Evolutionary conservation across 1,140 invertebrate genomes (phyloP).

Genomic region (Drosophila sulfurigaster): DNA sequence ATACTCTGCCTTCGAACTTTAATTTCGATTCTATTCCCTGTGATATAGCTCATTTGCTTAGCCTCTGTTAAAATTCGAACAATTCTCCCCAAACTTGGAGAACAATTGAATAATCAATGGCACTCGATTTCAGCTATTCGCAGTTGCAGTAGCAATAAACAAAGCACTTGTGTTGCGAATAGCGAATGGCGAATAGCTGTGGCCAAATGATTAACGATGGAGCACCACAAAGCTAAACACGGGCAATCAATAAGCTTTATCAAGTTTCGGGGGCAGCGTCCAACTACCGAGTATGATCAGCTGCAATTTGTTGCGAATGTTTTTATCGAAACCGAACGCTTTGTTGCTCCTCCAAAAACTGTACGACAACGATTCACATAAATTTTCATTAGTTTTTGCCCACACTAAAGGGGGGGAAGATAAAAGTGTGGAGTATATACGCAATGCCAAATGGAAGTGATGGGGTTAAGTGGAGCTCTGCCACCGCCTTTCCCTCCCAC

Average conservation of each 20-base stretch:
- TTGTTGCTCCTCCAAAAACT: neutral
- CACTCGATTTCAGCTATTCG: neutral
- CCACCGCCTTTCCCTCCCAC: neutral
- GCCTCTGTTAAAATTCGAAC: too few relatives aligned
- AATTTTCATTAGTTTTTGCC: slow-evolving; percentile 54
- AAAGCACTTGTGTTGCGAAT: neutral
- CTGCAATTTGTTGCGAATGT: slow-evolving; percentile 49
- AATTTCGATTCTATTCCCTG: too few relatives aligned
- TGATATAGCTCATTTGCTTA: too few relatives aligned
- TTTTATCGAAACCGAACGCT: slow-evolving; percentile 12
- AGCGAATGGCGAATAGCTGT: neutral
- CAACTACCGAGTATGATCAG: slow-evolving; percentile 13
- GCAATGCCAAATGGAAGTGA: neutral
- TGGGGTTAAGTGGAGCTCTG: slow-evolving; percentile 26
- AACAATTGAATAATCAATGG: neutral
- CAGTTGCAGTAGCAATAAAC: neutral
- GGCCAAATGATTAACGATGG: slow-evolving; percentile 23
- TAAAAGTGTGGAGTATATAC: neutral
- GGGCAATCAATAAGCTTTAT: slow-evolving; percentile 35
- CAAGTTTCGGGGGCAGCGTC: neutral
- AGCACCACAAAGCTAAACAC: slow-evolving; percentile 11
- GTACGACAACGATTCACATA: slow-evolving; percentile 37
- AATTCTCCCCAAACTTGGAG: neutral
- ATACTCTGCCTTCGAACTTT: too few relatives aligned
- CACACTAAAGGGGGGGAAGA: slow-evolving; percentile 31